Evolutionary conservation across 2,888 invertebrate genomes (phyloP), one percentile per base, ranked within the genome.

Genomic region (Orthosia incerta): DNA sequence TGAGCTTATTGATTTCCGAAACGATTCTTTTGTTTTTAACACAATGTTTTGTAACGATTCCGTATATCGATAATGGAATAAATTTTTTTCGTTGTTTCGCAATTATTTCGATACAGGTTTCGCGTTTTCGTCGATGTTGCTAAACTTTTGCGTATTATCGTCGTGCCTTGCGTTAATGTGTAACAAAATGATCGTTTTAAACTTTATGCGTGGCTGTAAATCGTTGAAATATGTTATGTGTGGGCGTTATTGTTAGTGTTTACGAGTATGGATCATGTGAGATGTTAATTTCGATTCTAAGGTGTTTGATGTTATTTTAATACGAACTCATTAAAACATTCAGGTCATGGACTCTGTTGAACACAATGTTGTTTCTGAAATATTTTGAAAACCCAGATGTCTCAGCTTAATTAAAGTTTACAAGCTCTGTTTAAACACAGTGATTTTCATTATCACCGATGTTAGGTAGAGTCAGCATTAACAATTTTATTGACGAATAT

Each of bases 1-100:
- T 95, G 89, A 94, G 94, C 71, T 83, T 87, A 91, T 91, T 88
- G 89, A 91, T 91, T 91, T 88, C 84, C 79, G 82, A 89, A 89
- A 86, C 76, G 69, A 48, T 74, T 83, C 86, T 88, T 85, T 86
- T 84, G 86, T 88, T 86, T 88, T 87, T 83, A 60, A 48, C 48
- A 60, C 53, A 73, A 26, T 66, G 51, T 68, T 65, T 51, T 51
- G 59, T 86, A 67, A 62, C 53, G 55, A 69, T 60, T 64, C 56
- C 31, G 26, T 63, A 16, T 67, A 60, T 76, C 64, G 62, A 68
- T 65, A 69, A 64, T 65, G 62, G 26, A 63, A 77, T 74, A 63
- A 67, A 78, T 75, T 57, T 50, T 73, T 73, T 74, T 61, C 16
- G 48, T 48, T 46, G n/a, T 80, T 55, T 80, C 66, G 55, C 66